Percentiles rank a stretch among this genome's conserved stretches.
phyloP scores from a whole-genome alignment of 2,113 vertebrate genomes.

The Puma concolor region DNA sequence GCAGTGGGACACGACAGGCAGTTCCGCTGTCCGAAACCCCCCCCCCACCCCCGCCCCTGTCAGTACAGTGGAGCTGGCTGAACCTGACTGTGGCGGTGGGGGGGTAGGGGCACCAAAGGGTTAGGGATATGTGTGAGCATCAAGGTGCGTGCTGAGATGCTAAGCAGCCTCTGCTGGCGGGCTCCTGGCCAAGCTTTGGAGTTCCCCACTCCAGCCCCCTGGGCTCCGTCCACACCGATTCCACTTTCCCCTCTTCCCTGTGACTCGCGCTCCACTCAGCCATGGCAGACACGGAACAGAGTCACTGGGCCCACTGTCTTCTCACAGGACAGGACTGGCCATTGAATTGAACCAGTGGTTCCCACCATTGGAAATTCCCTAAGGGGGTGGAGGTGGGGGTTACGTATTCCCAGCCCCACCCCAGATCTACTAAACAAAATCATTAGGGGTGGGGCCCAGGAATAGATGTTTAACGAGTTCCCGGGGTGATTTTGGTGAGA shows the following conservation, averaged over 20 bases:
- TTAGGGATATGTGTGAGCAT: background rate
- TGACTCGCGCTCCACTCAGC: background rate
- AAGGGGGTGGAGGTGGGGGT: background rate
- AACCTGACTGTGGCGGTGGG: background rate
- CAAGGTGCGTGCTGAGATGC: background rate
- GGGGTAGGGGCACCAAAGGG: background rate
- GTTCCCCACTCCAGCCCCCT: background rate
- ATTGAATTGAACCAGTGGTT: background rate
- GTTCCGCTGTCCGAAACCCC: background rate
- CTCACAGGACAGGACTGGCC: background rate
- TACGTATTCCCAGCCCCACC: constrained; percentile 8
- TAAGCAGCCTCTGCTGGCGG: background rate
- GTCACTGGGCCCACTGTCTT: background rate
- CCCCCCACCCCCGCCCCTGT: background rate
- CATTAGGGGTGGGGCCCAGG: background rate
- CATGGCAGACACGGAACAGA: background rate
- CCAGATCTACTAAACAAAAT: constrained; percentile 28
- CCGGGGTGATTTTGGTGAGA: background rate
- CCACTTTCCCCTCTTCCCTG: background rate
- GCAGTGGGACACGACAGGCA: background rate
- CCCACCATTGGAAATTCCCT: constrained; percentile 6
- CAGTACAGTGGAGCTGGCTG: background rate
- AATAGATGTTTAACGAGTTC: background rate
- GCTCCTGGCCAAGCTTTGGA: background rate
- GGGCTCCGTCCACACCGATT: background rate